phyloP scores from a whole-genome alignment of 2,797 vertebrate genomes.

The Cyclopterus lumpus region DNA sequence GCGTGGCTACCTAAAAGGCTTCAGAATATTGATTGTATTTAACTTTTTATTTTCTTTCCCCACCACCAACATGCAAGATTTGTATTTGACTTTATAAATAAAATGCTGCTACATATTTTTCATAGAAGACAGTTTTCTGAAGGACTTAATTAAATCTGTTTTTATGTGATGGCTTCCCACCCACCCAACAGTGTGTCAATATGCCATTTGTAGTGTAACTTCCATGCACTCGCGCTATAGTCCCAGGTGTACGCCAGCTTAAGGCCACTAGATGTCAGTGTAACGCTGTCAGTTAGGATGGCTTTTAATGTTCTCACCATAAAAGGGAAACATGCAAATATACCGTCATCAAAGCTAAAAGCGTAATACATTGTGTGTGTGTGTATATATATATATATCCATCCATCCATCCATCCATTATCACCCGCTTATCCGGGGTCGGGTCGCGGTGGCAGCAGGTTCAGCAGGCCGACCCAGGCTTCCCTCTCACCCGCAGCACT shows the following conservation, averaged over 20 bases:
- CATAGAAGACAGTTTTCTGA: conserved; percentile 86
- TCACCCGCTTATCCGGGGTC: no score
- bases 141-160: not conserved
- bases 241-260: conserved; percentile 5
- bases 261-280: conserved; percentile 81
- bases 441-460: no score
- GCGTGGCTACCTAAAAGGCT: conserved; percentile 74
- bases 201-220: not conserved
- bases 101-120: conserved; percentile 93
- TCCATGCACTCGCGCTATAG: not conserved
- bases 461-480: no score
- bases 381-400: no score
- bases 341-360: not conserved
- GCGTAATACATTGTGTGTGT: no score
- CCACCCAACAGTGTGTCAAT: no score
- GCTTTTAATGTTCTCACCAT: no score
- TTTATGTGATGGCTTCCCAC: not conserved
- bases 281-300: conserved; percentile 38
- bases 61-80: conserved; percentile 80
- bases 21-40: conserved; percentile 80
- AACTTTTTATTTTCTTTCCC: conserved; percentile 72
- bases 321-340: not conserved
- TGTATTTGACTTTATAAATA: conserved; percentile 78
- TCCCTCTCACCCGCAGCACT: no score
- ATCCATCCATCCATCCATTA: no score